Conservation (phyloP, 2,797 vertebrate genomes). For the Helarctos malayanus region DNA sequence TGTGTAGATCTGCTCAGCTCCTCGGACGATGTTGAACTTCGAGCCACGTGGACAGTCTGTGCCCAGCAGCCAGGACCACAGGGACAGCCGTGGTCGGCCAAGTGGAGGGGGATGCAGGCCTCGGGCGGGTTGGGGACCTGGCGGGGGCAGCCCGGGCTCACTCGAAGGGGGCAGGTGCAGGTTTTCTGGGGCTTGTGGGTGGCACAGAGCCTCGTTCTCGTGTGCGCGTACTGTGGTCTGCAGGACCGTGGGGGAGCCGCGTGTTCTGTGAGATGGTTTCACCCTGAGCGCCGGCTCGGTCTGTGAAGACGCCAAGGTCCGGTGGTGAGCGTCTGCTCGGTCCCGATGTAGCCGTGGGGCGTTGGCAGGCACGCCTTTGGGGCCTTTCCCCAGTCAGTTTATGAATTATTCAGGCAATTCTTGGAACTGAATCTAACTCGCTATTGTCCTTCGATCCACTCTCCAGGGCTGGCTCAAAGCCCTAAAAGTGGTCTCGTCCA, state of each 20-base stretch:
- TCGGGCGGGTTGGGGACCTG: accelerated
- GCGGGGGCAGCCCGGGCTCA: neutral
- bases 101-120: accelerated
- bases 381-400: neutral
- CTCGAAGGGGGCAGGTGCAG: neutral
- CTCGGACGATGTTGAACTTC: accelerated
- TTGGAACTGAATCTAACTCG: neutral
- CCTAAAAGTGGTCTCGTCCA: accelerated
- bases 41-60: accelerated
- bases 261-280: neutral
- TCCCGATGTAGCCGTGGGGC: accelerated
- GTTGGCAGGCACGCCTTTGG: accelerated
- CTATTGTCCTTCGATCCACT: neutral
- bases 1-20: too few relatives aligned
- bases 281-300: accelerated
- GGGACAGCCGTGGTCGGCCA: neutral
- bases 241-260: accelerated
- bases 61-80: neutral
- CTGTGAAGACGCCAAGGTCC: accelerated
- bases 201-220: neutral
- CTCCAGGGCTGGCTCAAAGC: accelerated
- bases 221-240: neutral
- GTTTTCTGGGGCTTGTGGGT: neutral
- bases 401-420: conserved; percentile 16
- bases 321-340: accelerated